Conservation (phyloP, 2,113 vertebrate species). For the Silurus glanis region DNA sequence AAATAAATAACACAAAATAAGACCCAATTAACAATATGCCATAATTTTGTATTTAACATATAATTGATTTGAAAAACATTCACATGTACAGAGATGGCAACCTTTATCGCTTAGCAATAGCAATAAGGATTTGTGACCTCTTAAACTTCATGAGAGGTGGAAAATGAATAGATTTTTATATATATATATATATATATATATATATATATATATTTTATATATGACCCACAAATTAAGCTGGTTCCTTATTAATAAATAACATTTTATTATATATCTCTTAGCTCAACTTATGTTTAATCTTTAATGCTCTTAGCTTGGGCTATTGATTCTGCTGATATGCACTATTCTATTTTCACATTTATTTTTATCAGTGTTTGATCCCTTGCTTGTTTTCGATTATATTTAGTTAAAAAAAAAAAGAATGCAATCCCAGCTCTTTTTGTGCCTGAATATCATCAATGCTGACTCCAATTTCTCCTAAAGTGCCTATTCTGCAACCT, state of each 20-base stretch:
- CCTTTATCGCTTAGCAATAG: too few relatives aligned
- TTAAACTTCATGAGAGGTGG: too few relatives aligned
- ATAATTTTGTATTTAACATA: too few relatives aligned
- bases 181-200: too few relatives aligned
- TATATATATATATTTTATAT: too few relatives aligned
- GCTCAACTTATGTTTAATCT: background rate
- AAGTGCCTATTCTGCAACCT: background rate
- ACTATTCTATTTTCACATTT: background rate
- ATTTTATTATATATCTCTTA: background rate
- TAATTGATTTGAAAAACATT: background rate
- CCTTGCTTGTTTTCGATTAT: background rate
- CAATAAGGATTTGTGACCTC: too few relatives aligned
- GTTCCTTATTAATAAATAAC: background rate
- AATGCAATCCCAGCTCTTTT: background rate
- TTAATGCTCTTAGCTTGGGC: background rate
- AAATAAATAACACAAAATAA: too few relatives aligned
- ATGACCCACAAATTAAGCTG: too few relatives aligned
- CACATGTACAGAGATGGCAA: too few relatives aligned
- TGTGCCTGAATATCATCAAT: background rate
- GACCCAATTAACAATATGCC: too few relatives aligned
- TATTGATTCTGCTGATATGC: background rate
- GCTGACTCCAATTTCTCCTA: background rate
- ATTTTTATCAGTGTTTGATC: background rate
- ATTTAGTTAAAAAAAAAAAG: background rate
- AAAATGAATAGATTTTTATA: too few relatives aligned